Conservation (phyloP, 1,140 invertebrate species). For the Drosophila mauritiana region DNA sequence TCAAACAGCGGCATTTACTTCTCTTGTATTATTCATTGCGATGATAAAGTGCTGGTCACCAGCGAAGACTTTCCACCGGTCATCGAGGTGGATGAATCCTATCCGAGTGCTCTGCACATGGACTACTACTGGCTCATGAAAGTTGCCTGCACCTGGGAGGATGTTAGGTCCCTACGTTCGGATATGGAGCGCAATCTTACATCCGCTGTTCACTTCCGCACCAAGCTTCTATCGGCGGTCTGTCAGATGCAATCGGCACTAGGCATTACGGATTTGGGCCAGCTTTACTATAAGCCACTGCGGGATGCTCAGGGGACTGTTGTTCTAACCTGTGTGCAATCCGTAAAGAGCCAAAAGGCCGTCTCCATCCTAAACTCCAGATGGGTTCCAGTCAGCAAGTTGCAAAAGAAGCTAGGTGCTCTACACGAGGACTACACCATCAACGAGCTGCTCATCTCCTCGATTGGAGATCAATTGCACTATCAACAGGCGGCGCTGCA, state of each 20-base stretch:
- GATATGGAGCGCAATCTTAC: conserved; percentile 97
- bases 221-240: conserved; percentile 95
- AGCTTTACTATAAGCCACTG: conserved; percentile 95
- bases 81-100: conserved; percentile 98
- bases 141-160: conserved; percentile 98
- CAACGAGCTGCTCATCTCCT: conserved; percentile 92
- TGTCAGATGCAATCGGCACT: conserved; percentile 96
- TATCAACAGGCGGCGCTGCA: conserved; percentile 94
- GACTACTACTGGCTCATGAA: conserved; percentile 99
- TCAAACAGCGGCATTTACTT: conserved; percentile 92
- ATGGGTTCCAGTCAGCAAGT: conserved; percentile 94
- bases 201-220: conserved; percentile 95
- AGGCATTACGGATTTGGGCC: conserved; percentile 93
- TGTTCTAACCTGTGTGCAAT: conserved; percentile 94
- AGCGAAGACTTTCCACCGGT: conserved; percentile 98
- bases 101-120: conserved; percentile 94
- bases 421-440: conserved; percentile 90
- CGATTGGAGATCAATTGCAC: conserved; percentile 94
- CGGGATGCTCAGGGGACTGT: conserved; percentile 94
- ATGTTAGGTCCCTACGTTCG: conserved; percentile 93
- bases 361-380: conserved; percentile 94
- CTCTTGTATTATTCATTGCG: conserved; percentile 95
- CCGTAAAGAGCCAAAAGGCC: conserved; percentile 92
- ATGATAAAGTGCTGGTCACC: conserved; percentile 97
- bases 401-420: conserved; percentile 86